Percentiles rank a stretch among this genome's conserved stretches.
phyloP scores from a whole-genome alignment of 2,797 vertebrate genomes.

The Phrynocephalus vlangalii region DNA sequence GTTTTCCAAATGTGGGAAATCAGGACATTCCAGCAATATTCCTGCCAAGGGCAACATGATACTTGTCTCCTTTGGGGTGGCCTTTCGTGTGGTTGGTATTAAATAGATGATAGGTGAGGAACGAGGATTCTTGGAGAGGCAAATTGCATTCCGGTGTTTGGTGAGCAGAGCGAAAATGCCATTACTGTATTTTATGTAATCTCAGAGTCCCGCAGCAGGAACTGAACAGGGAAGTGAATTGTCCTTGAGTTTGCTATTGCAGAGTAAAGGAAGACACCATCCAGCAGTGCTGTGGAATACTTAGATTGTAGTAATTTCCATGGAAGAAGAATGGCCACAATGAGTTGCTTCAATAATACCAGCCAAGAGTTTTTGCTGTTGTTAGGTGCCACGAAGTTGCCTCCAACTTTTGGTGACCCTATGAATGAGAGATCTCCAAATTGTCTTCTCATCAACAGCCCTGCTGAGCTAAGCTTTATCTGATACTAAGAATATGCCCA shows the following conservation, averaged over 20 bases:
- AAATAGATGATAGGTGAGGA: background rate
- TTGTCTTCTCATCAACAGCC: no score
- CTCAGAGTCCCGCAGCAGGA: background rate
- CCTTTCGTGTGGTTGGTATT: no score
- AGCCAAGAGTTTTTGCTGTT: no score
- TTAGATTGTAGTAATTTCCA: background rate
- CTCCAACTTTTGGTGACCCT: no score
- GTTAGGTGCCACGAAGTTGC: no score
- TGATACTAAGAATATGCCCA: background rate
- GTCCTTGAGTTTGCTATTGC: background rate
- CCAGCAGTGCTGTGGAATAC: background rate
- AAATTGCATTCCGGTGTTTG: background rate
- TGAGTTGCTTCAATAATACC: no score
- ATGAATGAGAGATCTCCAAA: no score
- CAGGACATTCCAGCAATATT: background rate
- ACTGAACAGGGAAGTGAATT: background rate
- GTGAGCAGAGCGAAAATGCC: background rate
- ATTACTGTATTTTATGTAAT: background rate
- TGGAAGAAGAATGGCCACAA: background rate
- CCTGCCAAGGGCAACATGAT: background rate
- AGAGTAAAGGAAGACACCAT: background rate
- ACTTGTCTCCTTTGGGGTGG: background rate
- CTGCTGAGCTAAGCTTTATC: no score
- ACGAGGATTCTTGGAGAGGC: background rate
- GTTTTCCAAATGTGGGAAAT: background rate